Percentiles rank a stretch among this genome's conserved stretches.
Conservation (phyloP, 2,797 vertebrate species). For the Graptemys geographica region DNA sequence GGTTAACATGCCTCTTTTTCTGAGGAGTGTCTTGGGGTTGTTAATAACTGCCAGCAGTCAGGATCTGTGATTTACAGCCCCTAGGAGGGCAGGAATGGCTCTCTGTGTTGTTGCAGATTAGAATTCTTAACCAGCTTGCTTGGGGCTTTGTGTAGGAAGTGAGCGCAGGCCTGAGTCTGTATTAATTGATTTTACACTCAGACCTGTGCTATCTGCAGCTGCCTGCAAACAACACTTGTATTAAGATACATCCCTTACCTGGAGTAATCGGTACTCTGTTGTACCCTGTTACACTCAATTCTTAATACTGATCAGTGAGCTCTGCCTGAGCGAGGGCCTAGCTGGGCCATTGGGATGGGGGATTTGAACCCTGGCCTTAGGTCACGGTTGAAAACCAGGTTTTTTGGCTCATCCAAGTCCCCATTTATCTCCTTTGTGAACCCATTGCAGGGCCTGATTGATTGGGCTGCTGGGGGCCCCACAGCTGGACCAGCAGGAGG, state of each 20-base stretch:
- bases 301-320: not conserved
- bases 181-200: not conserved
- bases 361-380: not conserved
- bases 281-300: not conserved
- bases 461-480: not conserved
- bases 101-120: not conserved
- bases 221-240: not conserved
- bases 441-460: not conserved
- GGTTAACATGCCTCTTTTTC: fast-evolving
- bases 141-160: not conserved
- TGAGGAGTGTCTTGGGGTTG: not conserved
- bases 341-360: not conserved
- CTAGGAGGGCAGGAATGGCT: not conserved
- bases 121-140: not conserved
- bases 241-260: not conserved
- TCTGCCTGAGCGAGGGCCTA: not conserved
- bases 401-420: not conserved
- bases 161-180: not conserved
- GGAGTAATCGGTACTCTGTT: not conserved
- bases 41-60: too few species aligned
- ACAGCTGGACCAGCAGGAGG: not conserved
- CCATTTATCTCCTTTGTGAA: not conserved
- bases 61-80: not conserved
- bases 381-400: not conserved
- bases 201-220: not conserved